Evolutionary conservation across 2,113 vertebrate genomes (phyloP).

Genomic region (Oriolus oriolus): DNA sequence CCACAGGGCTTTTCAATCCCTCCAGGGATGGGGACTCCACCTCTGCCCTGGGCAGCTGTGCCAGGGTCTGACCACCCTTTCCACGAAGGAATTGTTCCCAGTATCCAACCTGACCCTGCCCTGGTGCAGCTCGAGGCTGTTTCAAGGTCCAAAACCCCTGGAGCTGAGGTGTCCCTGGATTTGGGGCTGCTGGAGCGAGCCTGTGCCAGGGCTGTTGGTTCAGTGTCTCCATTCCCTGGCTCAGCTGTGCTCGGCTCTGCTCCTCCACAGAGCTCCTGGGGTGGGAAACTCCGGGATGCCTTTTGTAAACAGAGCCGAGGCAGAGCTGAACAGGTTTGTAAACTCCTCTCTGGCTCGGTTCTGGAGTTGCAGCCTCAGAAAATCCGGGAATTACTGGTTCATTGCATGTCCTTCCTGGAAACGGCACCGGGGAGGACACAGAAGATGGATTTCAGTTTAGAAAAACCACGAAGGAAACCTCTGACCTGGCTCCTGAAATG

Average conservation of each 20-base stretch:
- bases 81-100: neutral
- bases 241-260: fast-evolving
- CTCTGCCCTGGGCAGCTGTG: neutral
- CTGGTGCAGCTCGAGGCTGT: neutral
- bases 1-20: neutral
- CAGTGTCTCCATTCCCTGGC: neutral
- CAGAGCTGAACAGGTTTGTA: neutral
- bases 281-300: neutral
- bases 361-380: neutral
- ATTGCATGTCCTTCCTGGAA: neutral
- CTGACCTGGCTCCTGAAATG: slow-evolving; percentile 13
- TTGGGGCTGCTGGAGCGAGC: neutral
- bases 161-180: neutral
- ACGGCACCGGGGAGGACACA: neutral
- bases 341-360: neutral
- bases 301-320: neutral
- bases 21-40: neutral
- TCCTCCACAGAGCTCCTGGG: neutral
- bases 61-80: neutral
- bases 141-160: fast-evolving
- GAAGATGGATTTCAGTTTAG: neutral
- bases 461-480: neutral
- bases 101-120: fast-evolving
- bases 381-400: neutral
- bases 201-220: neutral